Evolutionary conservation across 2,888 invertebrate species (phyloP).

Genomic region (Lithophane leautieri): DNA sequence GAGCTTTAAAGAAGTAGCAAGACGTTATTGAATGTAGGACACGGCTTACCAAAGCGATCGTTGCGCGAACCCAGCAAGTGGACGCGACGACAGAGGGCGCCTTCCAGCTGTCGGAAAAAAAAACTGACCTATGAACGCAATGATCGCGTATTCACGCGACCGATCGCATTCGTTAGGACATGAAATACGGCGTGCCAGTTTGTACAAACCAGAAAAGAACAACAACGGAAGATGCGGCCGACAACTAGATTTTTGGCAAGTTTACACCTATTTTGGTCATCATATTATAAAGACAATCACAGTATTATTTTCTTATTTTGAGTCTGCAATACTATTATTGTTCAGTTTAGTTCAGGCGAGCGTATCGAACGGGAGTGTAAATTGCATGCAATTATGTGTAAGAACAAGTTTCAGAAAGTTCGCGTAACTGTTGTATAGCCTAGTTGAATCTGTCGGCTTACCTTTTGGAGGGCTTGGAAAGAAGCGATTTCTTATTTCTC

Average conservation of each 20-base stretch:
- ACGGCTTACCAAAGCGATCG: background rate
- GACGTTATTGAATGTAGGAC: background rate
- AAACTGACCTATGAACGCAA: background rate
- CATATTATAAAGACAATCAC: background rate
- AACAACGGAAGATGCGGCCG: background rate
- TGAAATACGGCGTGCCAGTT: background rate
- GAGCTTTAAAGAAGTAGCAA: background rate
- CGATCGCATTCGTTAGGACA: background rate
- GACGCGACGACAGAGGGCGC: background rate
- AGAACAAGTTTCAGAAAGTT: slow-evolving; percentile 60
- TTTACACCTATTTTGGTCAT: background rate
- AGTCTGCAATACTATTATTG: slow-evolving; percentile 3
- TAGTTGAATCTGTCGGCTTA: slow-evolving; percentile 45
- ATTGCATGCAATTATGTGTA: slow-evolving; percentile 64
- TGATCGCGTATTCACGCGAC: background rate
- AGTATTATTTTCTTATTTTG: background rate
- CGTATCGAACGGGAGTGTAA: slow-evolving; percentile 53
- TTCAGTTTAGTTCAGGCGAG: background rate
- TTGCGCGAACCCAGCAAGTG: background rate
- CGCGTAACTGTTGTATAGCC: slow-evolving; percentile 59
- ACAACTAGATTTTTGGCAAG: background rate
- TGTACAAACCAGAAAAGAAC: background rate
- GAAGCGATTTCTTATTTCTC: background rate
- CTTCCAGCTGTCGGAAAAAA: background rate
- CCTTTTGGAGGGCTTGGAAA: slow-evolving; percentile 48